phyloP scores from a whole-genome alignment of 2,888 invertebrate species.

The Antheraea yamamai region DNA sequence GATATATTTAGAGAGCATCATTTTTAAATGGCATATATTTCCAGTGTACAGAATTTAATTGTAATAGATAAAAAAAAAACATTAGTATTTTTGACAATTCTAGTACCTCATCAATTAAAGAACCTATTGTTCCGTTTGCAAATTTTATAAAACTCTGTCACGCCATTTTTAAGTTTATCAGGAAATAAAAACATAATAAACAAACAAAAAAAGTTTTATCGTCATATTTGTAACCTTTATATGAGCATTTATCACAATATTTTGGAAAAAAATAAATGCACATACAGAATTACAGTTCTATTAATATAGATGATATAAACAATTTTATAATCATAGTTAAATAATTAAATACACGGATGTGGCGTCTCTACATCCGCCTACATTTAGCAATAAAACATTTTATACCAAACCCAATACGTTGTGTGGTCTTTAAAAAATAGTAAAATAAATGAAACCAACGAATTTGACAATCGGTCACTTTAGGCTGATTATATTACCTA shows the following conservation, averaged over 20 bases:
- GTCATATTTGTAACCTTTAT: too few relatives aligned
- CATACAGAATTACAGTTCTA: background rate
- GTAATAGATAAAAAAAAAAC: too few relatives aligned
- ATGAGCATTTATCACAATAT: too few relatives aligned
- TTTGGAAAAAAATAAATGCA: background rate
- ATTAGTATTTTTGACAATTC: background rate
- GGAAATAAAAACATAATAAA: background rate
- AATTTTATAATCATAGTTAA: background rate
- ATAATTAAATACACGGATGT: conserved; percentile 18
- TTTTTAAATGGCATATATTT: too few relatives aligned
- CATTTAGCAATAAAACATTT: conserved; percentile 17
- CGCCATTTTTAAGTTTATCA: background rate
- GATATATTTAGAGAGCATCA: too few relatives aligned
- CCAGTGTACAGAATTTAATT: too few relatives aligned
- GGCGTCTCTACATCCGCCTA: conserved; percentile 17
- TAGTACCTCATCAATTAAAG: background rate
- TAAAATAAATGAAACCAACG: background rate
- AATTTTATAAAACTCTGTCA: background rate
- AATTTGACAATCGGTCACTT: background rate
- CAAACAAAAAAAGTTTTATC: too few relatives aligned
- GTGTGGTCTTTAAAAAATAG: background rate
- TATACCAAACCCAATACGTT: background rate
- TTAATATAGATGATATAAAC: background rate
- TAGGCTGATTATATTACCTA: background rate
- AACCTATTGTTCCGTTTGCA: background rate